Evolutionary conservation across 2,888 invertebrate genomes (phyloP), one percentile per base, ranked within the genome.

Genomic region (Gymnocheta viridis): DNA sequence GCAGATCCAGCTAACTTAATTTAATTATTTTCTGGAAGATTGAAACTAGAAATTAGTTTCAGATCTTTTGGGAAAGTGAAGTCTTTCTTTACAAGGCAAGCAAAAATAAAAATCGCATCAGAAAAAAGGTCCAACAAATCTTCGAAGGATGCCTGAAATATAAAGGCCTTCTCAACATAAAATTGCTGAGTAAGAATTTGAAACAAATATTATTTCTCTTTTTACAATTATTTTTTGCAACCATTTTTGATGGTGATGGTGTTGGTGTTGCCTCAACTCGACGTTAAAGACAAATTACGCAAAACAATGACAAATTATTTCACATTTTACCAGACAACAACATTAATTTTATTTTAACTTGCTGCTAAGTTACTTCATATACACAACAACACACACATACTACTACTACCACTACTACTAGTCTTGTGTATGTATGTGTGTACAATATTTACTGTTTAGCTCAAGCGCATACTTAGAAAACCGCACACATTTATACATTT

Each of bases 301-400:
- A 85, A 82, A 85, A 85, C 82, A 85, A 86, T 86, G 85, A 86
- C 86, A 86, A 86, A 86, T 86, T 86, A 86, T 85, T 85, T 85
- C 73, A 82, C 86, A 86, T 86, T 85, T 73, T 62, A 49, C 73
- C 77, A 69, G 82, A 77, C 80, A 77, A 76, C 67, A 82, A 82
- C 82, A 85, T 85, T 85, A 82, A 85, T 85, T 85, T 85, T 62
- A 77, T 77, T 77, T 85, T 82, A 85, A 79, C 82, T 83, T 83
- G 74, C 81, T 81, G 49, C 66, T 66, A 73, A 49, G 66, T 73
- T 58, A 66, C 58, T 44, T 7, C 29, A 67, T 2, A 35, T 6
- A 38, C 44, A 44, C 14, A 44, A 35, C 35, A 4, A 72, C 1
- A n/a, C 35, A 54, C 22, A 47, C n/a, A 47, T 17, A 7, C 12